A percentile compares a stretch with the other conserved stretches of the same genome.
These are phyloP conservation scores for Etheostoma cragini DNA, from an alignment of 2,113 vertebrate genomes.

Conservation along the genomic window DNA sequence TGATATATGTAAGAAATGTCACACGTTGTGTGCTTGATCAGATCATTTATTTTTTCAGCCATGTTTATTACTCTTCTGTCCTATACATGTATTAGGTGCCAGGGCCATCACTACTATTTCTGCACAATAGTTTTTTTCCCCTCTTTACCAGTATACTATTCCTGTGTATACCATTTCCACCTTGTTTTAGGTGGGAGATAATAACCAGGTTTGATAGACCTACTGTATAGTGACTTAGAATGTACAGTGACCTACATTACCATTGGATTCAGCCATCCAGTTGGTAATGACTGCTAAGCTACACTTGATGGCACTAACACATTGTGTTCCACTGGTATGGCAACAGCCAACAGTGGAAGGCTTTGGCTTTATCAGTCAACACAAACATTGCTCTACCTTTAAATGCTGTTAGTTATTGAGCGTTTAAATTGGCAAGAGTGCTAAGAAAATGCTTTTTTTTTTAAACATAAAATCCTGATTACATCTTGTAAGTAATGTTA, in stretches of 20 bases:
- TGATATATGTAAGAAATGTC: neutral
- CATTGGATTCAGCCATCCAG: neutral
- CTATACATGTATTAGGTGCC: neutral
- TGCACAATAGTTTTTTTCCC: neutral
- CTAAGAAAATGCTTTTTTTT: neutral
- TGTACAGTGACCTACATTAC: neutral
- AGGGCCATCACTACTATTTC: neutral
- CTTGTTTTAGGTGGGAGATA: neutral
- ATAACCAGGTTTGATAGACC: neutral
- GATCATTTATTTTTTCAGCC: neutral
- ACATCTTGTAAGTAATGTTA: neutral
- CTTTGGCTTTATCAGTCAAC: neutral
- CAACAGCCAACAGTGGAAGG: neutral
- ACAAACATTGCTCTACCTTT: neutral
- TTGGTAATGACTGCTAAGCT: constrained; percentile 23
- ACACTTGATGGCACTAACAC: constrained; percentile 46
- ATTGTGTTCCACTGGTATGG: neutral
- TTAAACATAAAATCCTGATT: neutral
- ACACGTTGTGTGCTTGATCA: neutral
- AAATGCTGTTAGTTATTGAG: neutral
- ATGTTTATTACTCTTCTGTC: too few species aligned
- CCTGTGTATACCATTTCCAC: neutral
- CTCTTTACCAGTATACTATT: neutral
- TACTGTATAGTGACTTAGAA: too few species aligned
- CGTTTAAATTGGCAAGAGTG: neutral